Percentiles rank a stretch among this genome's conserved stretches.
Conservation (phyloP, 2,888 invertebrate species). For the Athalia cordata region DNA sequence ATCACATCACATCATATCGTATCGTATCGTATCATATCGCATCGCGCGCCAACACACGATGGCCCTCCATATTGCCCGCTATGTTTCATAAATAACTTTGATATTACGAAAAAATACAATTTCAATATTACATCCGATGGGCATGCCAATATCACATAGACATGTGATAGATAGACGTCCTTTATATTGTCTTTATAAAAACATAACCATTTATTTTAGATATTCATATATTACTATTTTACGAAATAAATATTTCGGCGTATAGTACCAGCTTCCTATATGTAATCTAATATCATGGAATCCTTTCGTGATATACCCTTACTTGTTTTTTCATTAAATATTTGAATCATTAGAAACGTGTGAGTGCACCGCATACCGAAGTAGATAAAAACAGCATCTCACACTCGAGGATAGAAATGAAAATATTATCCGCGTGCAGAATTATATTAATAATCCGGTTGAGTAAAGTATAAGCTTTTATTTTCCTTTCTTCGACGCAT, state of each 20-base stretch:
- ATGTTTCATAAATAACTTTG: slow-evolving; percentile 72
- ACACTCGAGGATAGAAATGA: slow-evolving; percentile 55
- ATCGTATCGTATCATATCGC: slow-evolving; percentile 47
- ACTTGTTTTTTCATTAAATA: not conserved
- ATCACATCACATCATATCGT: slow-evolving; percentile 65
- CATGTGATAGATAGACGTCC: slow-evolving; percentile 71
- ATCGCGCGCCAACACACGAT: slow-evolving; percentile 20
- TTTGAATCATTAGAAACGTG: slow-evolving; percentile 14
- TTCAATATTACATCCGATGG: slow-evolving; percentile 71
- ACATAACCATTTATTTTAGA: slow-evolving; percentile 71
- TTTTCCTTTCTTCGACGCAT: slow-evolving; percentile 52
- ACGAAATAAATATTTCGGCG: not conserved
- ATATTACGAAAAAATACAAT: slow-evolving; percentile 70
- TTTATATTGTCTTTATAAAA: slow-evolving; percentile 71
- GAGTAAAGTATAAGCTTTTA: slow-evolving; percentile 47
- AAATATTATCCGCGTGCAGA: slow-evolving; percentile 64
- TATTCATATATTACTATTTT: slow-evolving; percentile 56
- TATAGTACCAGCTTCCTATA: too few species aligned
- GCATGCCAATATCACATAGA: slow-evolving; percentile 68
- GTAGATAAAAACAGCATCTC: slow-evolving; percentile 36
- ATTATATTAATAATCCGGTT: slow-evolving; percentile 67
- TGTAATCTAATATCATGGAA: too few species aligned
- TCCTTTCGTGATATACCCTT: not conserved
- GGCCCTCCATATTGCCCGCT: slow-evolving; percentile 63
- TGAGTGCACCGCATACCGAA: slow-evolving; percentile 42